Conservation (phyloP, 2,888 invertebrate genomes). For the Tuberolachnus salignus region DNA sequence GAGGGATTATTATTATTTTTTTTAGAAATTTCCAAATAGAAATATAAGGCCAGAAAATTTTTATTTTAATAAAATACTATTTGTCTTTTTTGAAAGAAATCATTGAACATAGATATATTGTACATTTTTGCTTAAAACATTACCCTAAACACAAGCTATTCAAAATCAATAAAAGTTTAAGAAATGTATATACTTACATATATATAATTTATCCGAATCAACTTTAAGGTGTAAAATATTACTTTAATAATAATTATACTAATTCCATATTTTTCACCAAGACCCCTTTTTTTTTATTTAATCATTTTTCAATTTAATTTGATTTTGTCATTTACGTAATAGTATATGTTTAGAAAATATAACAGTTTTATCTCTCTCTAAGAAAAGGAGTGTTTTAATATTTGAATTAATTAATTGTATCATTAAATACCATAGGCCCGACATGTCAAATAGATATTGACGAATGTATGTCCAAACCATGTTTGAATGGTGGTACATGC, state of each 20-base stretch:
- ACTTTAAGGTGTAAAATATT: background rate
- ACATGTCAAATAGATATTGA: constrained; percentile 77
- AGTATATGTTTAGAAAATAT: background rate
- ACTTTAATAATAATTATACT: too few species aligned
- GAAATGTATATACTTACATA: background rate
- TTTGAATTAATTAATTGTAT: constrained; percentile 63
- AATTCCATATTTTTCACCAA: too few species aligned
- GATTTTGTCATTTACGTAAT: background rate
- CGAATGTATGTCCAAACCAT: constrained; percentile 77
- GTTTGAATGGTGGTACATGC: constrained; percentile 71
- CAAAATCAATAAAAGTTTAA: background rate
- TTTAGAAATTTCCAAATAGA: background rate
- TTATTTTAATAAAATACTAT: too few species aligned
- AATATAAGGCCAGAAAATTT: too few species aligned
- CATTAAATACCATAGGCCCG: constrained; percentile 61
- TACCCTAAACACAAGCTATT: background rate
- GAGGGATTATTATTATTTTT: background rate
- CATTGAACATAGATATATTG: background rate
- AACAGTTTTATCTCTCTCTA: background rate
- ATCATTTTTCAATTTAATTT: background rate
- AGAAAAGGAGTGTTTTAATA: background rate
- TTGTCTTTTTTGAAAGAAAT: too few species aligned
- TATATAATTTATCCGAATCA: background rate
- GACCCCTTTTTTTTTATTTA: background rate
- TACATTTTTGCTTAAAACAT: background rate